Base-by-base conservation (phyloP, 35 echinoderm and acorn worm genomes). In the Diadema setosum region DNA sequence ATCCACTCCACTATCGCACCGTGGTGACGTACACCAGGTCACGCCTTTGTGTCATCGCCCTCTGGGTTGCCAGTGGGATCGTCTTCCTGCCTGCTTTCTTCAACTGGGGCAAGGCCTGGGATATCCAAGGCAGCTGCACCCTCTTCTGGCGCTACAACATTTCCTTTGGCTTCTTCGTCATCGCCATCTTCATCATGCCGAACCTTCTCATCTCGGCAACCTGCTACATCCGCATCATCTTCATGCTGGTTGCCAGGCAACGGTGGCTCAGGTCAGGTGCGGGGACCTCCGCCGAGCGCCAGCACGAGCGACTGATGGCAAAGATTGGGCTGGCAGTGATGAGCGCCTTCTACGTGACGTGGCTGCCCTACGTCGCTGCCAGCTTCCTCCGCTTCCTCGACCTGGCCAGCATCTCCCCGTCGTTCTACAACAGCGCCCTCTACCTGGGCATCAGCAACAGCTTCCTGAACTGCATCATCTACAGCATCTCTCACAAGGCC, bases 301-400 rank as follows among this genome's bases (percentile, higher is more conserved):
- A 94, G 32, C 87, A 91, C 20, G 83, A 91, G 42, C 85, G 80
- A 61, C 64, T 91, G 39, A 80, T 94, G 87, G 92, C 87, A 2
- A 94, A 94, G 56, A 94, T 94, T 36, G 87, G 87, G 3, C 21
- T 94, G 57, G 87, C 92, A 52, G 69, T 94, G 27, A 65, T 90
- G 17, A 94, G 92, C 57, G 92, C 87, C 36, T 94, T 94, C 87
- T 94, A 94, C 87, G 70, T 94, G 48, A 94, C 87, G 0, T 94
- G 92, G 92, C 34, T 94, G 45, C 92, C 92, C 5, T 94, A 90
- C 58, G 49, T 94, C 11, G 82, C 82, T 2, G 61, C 83, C 29
- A 87, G 87, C 23, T 57, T 81, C 1, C 34, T 90, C 16, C 48
- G 87, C 39, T 83, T 81, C 33, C 49, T 89, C 3, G 5, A 16